Evolutionary conservation across 2,888 invertebrate species (phyloP).

Genomic region (Lasioglossum oenotherae): DNA sequence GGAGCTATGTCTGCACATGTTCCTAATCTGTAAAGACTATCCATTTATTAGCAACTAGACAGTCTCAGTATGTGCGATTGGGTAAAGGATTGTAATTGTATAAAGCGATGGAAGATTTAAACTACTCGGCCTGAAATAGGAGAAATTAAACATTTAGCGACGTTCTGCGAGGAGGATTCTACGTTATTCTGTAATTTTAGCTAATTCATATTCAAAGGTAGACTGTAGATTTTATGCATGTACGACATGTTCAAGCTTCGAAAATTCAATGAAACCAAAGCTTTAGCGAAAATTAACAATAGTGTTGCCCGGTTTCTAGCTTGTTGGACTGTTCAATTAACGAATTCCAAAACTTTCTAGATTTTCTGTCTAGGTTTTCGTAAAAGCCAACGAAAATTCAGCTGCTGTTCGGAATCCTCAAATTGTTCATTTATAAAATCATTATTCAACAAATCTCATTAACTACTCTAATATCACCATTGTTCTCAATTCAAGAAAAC

Average conservation of each 20-base stretch:
- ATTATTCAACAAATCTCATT: neutral
- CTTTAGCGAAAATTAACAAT: neutral
- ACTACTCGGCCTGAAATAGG: neutral
- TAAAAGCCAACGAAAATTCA: neutral
- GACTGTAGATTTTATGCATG: neutral
- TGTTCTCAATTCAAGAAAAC: neutral
- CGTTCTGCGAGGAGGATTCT: neutral
- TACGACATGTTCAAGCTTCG: neutral
- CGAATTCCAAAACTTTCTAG: neutral
- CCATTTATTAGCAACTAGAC: neutral
- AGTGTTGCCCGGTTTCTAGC: neutral
- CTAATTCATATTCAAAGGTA: neutral
- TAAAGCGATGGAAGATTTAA: neutral
- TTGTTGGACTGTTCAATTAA: neutral
- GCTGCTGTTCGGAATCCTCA: no score
- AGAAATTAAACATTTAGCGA: neutral
- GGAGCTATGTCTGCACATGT: rapidly evolving
- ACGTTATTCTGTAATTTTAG: neutral
- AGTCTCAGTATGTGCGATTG: neutral
- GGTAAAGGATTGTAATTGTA: no score
- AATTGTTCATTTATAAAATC: neutral
- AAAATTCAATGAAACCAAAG: neutral
- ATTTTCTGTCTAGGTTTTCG: neutral
- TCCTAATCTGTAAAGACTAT: neutral
- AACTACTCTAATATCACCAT: neutral